These are phyloP conservation scores for Australoheros scitulus DNA, from an alignment of 2,113 vertebrate species.

Conservation along the genomic window DNA sequence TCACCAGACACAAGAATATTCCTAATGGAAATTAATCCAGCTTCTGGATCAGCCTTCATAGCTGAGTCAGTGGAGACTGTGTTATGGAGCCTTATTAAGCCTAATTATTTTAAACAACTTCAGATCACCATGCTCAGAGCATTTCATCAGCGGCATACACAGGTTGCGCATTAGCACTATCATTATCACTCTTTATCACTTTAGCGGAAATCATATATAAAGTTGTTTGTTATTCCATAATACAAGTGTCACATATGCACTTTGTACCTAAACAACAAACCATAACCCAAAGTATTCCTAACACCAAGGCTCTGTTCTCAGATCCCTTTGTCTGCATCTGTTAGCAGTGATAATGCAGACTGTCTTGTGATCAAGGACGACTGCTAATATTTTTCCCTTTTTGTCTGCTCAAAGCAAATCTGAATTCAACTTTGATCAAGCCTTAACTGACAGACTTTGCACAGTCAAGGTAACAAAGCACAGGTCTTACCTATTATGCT, in stretches of 20 bases:
- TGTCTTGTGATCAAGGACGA: slow-evolving; percentile 43
- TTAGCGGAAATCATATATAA: not conserved
- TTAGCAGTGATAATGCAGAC: slow-evolving; percentile 7
- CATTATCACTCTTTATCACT: slow-evolving; percentile 26
- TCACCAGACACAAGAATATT: slow-evolving; percentile 57
- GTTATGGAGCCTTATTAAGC: slow-evolving; percentile 39
- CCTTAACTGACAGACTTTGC: slow-evolving; percentile 12
- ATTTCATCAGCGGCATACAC: slow-evolving; percentile 38
- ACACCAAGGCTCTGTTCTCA: slow-evolving; percentile 28
- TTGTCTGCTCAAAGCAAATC: slow-evolving; percentile 4
- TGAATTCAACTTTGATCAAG: slow-evolving; percentile 33
- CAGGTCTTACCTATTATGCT: not conserved
- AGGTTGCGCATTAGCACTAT: slow-evolving; percentile 41
- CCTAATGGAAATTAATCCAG: slow-evolving; percentile 61
- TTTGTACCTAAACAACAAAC: slow-evolving; percentile 13
- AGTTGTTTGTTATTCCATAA: not conserved
- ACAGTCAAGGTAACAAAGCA: slow-evolving; percentile 10
- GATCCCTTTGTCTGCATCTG: slow-evolving; percentile 26
- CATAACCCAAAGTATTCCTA: slow-evolving; percentile 19
- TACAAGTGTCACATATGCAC: not conserved
- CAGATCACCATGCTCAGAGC: slow-evolving; percentile 8
- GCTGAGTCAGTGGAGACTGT: slow-evolving; percentile 44
- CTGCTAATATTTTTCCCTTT: slow-evolving; percentile 6
- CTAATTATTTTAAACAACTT: slow-evolving; percentile 24
- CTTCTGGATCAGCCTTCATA: slow-evolving; percentile 57